These are phyloP conservation scores for Geococcyx californianus DNA, from an alignment of 2,113 vertebrate genomes.

Conservation along the genomic window DNA sequence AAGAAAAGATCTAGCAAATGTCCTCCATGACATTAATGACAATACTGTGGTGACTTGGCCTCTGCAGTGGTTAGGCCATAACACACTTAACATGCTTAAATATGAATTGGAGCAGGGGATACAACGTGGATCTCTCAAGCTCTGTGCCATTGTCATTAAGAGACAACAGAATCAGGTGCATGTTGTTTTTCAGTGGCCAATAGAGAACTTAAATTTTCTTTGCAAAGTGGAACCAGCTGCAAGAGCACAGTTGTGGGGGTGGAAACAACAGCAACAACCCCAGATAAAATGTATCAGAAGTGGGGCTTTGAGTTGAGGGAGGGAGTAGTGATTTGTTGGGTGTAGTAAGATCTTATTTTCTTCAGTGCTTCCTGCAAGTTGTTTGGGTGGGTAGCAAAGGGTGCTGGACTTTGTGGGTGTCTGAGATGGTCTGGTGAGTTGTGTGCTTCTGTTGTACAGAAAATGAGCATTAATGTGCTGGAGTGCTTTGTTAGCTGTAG, in stretches of 20 bases:
- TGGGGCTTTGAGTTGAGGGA: not conserved
- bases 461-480: fast-evolving
- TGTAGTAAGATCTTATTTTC: fast-evolving
- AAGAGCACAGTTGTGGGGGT: not conserved
- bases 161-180: not conserved
- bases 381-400: not conserved
- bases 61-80: not conserved
- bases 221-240: not conserved
- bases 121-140: not conserved
- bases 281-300: not conserved
- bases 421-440: not conserved
- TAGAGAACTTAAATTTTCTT: not conserved
- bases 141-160: not conserved
- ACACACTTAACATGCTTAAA: not conserved
- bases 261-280: not conserved
- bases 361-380: not conserved
- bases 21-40: not conserved
- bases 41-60: not conserved
- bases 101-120: not conserved
- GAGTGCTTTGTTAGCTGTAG: not conserved
- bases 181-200: fast-evolving
- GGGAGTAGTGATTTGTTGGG: not conserved
- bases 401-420: not conserved
- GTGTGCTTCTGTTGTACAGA: fast-evolving
- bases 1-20: not conserved